Evolutionary conservation across 1,140 invertebrate species (phyloP), one percentile per base, ranked within the genome.

Genomic region (Wasmannia auropunctata): DNA sequence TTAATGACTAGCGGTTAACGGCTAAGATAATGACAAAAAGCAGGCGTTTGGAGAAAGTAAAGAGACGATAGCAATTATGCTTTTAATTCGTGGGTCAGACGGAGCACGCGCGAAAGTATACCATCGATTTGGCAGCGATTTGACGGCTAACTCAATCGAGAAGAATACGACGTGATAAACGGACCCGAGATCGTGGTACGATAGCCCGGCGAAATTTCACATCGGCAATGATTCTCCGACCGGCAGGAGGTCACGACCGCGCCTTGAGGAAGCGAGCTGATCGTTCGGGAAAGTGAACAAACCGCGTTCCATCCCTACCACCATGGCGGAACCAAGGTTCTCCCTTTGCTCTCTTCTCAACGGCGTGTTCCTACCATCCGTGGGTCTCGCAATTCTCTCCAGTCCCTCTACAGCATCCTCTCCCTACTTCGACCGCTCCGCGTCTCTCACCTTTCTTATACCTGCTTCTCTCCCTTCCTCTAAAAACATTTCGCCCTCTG

Each of bases 221-320:
- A 70, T 87, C 49, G 62, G 60, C 74, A 90, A 85, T 87, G 58
- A 90, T 90, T 63, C 65, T 84, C 86, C 85, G 85, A 87, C 34
- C 67, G 88, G 88, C 90, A 87, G 87, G 90, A 92, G 93, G 94
- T 94, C 94, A 93, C 93, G 92, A 95, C 93, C 94, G 94, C 94
- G 92, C 94, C 94, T 92, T 93, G 90, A 92, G 93, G 91, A 93
- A 91, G 90, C 91, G 86, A 91, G 91, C 89, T 77, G 91, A 90
- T 90, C 91, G 89, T 94, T 92, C 92, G 93, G 93, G 94, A 95
- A 95, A 95, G 94, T 95, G 94, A 95, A 95, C 94, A 91, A 94
- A 93, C 94, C 92, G 91, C 94, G 94, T 95, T 95, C 94, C 94
- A 95, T 95, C 94, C 94, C 94, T 93, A 92, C 94, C 91, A 93